Conservation (phyloP, 2,113 vertebrate species). For the Oplegnathus fasciatus region DNA sequence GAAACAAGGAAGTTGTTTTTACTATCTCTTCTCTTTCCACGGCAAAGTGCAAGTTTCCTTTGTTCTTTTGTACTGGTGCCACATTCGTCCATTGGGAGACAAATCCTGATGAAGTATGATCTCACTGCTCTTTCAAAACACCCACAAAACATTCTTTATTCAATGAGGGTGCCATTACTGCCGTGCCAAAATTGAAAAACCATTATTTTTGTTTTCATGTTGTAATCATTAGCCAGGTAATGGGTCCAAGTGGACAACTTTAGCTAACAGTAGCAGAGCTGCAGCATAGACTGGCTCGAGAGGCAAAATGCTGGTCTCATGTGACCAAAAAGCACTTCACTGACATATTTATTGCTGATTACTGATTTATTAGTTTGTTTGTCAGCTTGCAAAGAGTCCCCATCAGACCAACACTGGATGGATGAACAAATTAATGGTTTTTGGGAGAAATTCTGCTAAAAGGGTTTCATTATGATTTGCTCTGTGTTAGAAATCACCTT, state of each 20-base stretch:
- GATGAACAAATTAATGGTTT: background rate
- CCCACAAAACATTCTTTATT: conserved; percentile 5
- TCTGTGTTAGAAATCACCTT: background rate
- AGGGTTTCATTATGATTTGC: background rate
- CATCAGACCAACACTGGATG: background rate
- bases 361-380: conserved; percentile 22
- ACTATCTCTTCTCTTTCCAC: too few relatives aligned
- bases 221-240: conserved; percentile 6
- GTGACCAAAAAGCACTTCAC: conserved; percentile 3
- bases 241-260: background rate
- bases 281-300: too few relatives aligned
- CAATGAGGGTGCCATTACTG: background rate
- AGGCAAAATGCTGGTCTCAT: background rate
- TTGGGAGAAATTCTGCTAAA: too few relatives aligned
- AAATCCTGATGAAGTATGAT: conserved; percentile 20
- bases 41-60: too few relatives aligned
- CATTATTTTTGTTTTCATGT: conserved; percentile 15
- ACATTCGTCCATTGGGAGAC: background rate
- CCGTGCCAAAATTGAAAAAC: background rate
- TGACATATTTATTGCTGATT: background rate
- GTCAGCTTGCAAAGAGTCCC: background rate
- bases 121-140: background rate
- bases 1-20: too few relatives aligned
- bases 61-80: too few relatives aligned
- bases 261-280: background rate